phyloP scores from a whole-genome alignment of 2,113 vertebrate genomes.

The Delphinapterus leucas region DNA sequence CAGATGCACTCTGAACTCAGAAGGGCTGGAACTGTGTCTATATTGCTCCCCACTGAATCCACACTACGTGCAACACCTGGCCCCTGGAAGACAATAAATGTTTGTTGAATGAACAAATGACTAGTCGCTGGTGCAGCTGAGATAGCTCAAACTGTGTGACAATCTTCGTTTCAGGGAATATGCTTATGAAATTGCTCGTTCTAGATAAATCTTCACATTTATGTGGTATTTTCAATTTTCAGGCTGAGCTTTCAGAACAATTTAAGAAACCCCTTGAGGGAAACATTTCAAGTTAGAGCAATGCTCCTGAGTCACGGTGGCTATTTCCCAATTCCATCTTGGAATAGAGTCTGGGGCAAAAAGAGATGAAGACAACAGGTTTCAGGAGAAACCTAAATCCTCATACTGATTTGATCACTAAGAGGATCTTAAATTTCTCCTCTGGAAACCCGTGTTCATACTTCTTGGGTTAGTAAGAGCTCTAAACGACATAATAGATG shows the following conservation, averaged over 20 bases:
- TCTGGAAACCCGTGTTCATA: not conserved
- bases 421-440: not conserved
- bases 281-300: not conserved
- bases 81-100: not conserved
- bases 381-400: not conserved
- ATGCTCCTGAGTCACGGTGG: not conserved
- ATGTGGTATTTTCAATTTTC: not conserved
- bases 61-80: not conserved
- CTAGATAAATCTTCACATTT: not conserved
- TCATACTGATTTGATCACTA: not conserved
- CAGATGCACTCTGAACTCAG: not conserved
- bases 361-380: not conserved
- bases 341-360: not conserved
- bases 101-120: not conserved
- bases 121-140: not conserved
- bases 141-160: not conserved
- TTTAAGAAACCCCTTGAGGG: not conserved
- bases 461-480: not conserved
- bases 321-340: not conserved
- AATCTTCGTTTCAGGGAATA: not conserved
- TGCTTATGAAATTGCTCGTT: not conserved
- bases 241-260: slow-evolving; percentile 21
- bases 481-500: not conserved
- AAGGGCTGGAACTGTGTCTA: not conserved
- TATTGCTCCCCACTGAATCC: not conserved